phyloP scores from a whole-genome alignment of 1,140 invertebrate genomes.

The Drosophila ananassae region DNA sequence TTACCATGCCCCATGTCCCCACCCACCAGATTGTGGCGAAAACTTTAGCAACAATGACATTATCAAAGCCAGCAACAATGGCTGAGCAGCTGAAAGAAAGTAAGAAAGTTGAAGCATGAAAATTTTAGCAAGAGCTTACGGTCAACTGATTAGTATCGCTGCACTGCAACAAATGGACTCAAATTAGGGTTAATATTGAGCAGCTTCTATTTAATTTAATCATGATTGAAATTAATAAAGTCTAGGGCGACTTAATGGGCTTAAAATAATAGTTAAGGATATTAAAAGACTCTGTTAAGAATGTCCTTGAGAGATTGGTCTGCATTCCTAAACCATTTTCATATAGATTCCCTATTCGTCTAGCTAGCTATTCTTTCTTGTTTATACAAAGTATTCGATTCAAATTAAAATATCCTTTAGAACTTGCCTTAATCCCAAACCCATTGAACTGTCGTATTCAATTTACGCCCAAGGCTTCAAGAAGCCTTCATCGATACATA shows the following conservation, averaged over 20 bases:
- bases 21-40: slow-evolving; percentile 27
- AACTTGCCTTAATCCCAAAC: not conserved
- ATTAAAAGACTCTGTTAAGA: not conserved
- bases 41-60: slow-evolving; percentile 73
- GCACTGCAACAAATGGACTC: slow-evolving; percentile 4
- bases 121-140: slow-evolving; percentile 40
- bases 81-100: slow-evolving; percentile 21
- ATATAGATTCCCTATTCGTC: not conserved
- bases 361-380: not conserved
- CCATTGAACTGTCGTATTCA: not conserved
- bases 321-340: too few relatives aligned
- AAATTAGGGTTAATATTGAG: slow-evolving; percentile 5
- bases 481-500: not conserved
- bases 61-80: slow-evolving; percentile 59
- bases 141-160: slow-evolving; percentile 37
- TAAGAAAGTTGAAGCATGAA: slow-evolving; percentile 46
- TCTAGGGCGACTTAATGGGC: not conserved
- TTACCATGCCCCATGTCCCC: slow-evolving; percentile 6
- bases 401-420: not conserved
- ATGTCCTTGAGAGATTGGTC: too few relatives aligned
- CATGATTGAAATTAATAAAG: too few relatives aligned
- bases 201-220: slow-evolving; percentile 6
- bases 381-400: not conserved
- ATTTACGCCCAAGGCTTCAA: not conserved
- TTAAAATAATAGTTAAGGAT: not conserved